Base-by-base conservation (phyloP, 2,113 vertebrate species). In the Indicator maculatus region DNA sequence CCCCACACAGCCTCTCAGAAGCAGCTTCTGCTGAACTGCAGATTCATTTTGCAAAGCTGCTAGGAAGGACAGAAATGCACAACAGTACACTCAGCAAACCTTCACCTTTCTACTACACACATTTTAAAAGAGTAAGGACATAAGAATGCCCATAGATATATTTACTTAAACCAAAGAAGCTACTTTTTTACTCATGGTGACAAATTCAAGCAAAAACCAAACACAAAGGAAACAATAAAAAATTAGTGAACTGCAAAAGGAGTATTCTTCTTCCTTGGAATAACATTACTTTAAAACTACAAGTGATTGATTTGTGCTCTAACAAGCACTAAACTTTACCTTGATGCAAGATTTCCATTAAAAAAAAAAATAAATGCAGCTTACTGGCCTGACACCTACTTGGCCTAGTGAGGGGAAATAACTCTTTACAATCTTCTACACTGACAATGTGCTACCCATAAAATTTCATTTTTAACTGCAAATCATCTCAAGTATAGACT, bases 361-460 rank as follows among this genome's bases (percentile, higher is more conserved):
- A n/a, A 52, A 83, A 86, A 59, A 81, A 61, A 38, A 41, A 20
- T 18, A 91, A 79, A 36, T 19, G 9, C 26, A 72, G 30, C 31
- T 88, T 44, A 39, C 27, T 74, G 38, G 50, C 28, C 73, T 67
- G 71, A 36, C 33, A 67, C 8, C 45, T 76, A 16, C 67, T 66
- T 77, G 33, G 47, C 38, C n/a, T 60, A 39, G 8, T 4, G 9
- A 82, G 44, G 56, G 12, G 16, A 90, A 96, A 83, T 53, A 63
- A 78, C 24, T 55, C 36, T 41, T 41, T 59, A 41, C 14, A 47
- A 50, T 67, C 83, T 94, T 94, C 47, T 84, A 90, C 82, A 76
- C 10, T 38, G 52, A 75, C 27, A 63, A 56, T 26, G 56, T 73
- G 71, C 59, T 78, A 17, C 4, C 8, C 19, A 50, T 0, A 0